Conservation (phyloP, 2,888 invertebrate species). For the Nezara viridula region DNA sequence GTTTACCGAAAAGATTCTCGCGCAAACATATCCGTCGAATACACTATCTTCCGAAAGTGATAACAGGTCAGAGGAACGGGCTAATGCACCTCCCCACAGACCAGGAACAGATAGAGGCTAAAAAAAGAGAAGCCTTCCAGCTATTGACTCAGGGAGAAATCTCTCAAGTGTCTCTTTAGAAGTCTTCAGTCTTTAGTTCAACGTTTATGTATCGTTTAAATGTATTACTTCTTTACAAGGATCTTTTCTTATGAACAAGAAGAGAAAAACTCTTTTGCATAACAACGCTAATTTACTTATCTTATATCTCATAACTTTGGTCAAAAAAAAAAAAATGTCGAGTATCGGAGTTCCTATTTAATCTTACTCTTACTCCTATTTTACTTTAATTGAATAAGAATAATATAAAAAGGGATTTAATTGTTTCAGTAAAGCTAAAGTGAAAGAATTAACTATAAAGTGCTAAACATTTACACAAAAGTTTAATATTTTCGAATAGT, state of each 20-base stretch:
- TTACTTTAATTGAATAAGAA: too few relatives aligned
- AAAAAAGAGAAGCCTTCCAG: background rate
- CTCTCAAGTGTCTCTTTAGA: slow-evolving; percentile 5
- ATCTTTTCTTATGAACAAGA: background rate
- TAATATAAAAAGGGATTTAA: too few relatives aligned
- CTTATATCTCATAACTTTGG: too few relatives aligned
- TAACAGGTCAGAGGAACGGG: background rate
- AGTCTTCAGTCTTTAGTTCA: background rate
- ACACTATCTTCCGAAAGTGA: slow-evolving; percentile 23
- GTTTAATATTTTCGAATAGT: too few relatives aligned
- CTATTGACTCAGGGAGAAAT: background rate
- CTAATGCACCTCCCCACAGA: background rate
- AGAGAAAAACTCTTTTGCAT: background rate
- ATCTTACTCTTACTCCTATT: too few relatives aligned
- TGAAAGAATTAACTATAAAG: too few relatives aligned
- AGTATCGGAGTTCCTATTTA: too few relatives aligned
- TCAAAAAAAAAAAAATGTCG: too few relatives aligned
- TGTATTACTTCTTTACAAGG: background rate
- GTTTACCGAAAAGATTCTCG: slow-evolving; percentile 32
- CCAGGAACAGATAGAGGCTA: slow-evolving; percentile 23
- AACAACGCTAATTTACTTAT: too few relatives aligned
- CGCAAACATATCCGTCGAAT: slow-evolving; percentile 20
- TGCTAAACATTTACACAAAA: too few relatives aligned
- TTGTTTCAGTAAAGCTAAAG: too few relatives aligned
- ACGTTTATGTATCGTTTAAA: background rate